phyloP scores from a whole-genome alignment of 64 coral and sea anemone species.

The Stichodactyla helianthus region DNA sequence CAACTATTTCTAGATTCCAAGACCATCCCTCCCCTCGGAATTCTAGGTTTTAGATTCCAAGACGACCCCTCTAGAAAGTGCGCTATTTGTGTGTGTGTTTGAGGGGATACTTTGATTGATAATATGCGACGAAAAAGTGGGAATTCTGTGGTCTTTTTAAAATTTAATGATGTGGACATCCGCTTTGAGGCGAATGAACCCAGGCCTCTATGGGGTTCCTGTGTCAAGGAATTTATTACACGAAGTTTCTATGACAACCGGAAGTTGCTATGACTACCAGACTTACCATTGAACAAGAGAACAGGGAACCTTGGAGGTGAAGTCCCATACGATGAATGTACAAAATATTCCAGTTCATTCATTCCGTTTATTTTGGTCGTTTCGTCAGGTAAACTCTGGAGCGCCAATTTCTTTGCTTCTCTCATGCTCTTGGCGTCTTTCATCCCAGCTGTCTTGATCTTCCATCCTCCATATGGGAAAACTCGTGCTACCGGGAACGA shows the following conservation, averaged over 20 bases:
- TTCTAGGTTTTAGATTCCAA: no score
- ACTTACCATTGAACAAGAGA: constrained; percentile 70
- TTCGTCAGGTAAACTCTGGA: constrained; percentile 67
- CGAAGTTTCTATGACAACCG: not conserved
- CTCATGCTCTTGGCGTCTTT: constrained; percentile 48
- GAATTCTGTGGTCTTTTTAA: no score
- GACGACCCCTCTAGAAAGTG: no score
- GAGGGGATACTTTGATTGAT: no score
- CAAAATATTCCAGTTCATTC: constrained; percentile 66
- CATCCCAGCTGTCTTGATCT: constrained; percentile 62
- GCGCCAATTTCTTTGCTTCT: constrained; percentile 56
- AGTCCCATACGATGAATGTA: constrained; percentile 48
- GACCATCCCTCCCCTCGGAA: no score
- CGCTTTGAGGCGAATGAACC: no score
- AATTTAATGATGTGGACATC: no score
- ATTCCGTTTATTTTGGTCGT: constrained; percentile 44
- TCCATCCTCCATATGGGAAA: constrained; percentile 80
- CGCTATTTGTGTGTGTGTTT: no score
- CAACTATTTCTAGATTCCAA: no score
- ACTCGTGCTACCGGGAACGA: constrained; percentile 52
- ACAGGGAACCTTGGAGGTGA: constrained; percentile 79
- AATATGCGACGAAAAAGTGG: no score
- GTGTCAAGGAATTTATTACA: not conserved
- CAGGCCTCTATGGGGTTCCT: not conserved
- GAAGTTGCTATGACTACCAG: not conserved